These are phyloP conservation scores for Camponotus floridanus DNA, from an alignment of 1,140 invertebrate genomes.

Conservation along the genomic window DNA sequence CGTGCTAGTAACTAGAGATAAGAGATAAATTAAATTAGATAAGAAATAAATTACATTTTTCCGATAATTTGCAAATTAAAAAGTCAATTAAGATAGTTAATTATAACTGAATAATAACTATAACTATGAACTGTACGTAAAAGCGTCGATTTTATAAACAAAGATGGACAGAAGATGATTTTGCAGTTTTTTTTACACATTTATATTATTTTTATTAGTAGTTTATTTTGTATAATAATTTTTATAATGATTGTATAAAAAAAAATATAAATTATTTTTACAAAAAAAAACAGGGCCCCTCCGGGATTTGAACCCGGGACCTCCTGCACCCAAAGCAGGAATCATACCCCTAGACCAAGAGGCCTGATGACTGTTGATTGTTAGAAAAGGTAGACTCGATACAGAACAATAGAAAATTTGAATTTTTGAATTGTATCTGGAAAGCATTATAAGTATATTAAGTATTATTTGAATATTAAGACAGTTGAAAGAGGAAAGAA, in stretches of 20 bases:
- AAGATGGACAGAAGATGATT: not conserved
- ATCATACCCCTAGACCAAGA: constrained; percentile 90
- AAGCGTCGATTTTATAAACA: too few relatives aligned
- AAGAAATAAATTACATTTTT: not conserved
- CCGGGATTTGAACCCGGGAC: constrained; percentile 91
- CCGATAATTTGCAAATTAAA: not conserved
- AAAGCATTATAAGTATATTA: not conserved
- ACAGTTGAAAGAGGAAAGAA: not conserved
- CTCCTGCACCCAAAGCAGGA: constrained; percentile 90
- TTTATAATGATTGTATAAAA: not conserved
- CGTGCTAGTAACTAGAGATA: not conserved
- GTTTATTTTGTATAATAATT: not conserved
- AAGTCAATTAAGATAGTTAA: not conserved
- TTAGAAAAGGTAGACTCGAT: not conserved
- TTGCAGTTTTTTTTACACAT: too few relatives aligned
- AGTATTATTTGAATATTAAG: not conserved
- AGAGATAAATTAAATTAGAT: not conserved
- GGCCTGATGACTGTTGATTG: constrained; percentile 78
- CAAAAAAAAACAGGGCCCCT: constrained; percentile 86
- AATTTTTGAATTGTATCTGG: not conserved
- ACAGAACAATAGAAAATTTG: not conserved
- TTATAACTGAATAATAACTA: too few relatives aligned
- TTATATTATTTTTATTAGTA: not conserved
- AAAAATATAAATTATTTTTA: not conserved
- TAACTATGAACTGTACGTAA: too few relatives aligned